phyloP scores from a whole-genome alignment of 1,140 invertebrate species.

The Drosophila miranda region DNA sequence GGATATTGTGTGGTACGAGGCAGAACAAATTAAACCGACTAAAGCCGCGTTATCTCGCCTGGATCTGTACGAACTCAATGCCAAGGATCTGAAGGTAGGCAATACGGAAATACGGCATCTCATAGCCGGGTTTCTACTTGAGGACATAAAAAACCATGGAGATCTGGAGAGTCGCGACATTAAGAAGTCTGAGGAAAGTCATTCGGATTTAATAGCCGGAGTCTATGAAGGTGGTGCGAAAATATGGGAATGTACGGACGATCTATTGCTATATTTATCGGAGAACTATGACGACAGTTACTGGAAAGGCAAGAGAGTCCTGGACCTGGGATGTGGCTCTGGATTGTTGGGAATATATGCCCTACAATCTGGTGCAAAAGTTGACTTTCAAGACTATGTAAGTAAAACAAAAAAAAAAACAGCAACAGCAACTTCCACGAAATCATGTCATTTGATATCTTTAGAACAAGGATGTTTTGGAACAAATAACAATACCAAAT shows the following conservation, averaged over 20 bases:
- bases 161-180: slow-evolving; percentile 81
- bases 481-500: slow-evolving; percentile 89
- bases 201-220: slow-evolving; percentile 88
- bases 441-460: slow-evolving; percentile 23
- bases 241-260: slow-evolving; percentile 94
- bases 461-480: slow-evolving; percentile 73
- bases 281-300: slow-evolving; percentile 59
- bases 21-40: slow-evolving; percentile 42
- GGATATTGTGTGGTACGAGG: slow-evolving; percentile 66
- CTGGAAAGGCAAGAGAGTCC: slow-evolving; percentile 83
- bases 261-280: slow-evolving; percentile 87
- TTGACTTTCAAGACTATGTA: slow-evolving; percentile 96
- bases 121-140: slow-evolving; percentile 63
- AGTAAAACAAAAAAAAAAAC: slow-evolving; percentile 76
- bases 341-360: slow-evolving; percentile 91
- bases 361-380: slow-evolving; percentile 85
- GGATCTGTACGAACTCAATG: slow-evolving; percentile 79
- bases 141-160: slow-evolving; percentile 70
- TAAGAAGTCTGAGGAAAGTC: slow-evolving; percentile 85
- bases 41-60: slow-evolving; percentile 55
- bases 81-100: slow-evolving; percentile 45
- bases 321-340: slow-evolving; percentile 94
- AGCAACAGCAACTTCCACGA: not conserved
- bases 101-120: slow-evolving; percentile 48
- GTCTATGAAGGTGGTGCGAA: slow-evolving; percentile 93